Evolutionary conservation across 2,113 vertebrate genomes (phyloP).

Genomic region (Xenus cinereus): DNA sequence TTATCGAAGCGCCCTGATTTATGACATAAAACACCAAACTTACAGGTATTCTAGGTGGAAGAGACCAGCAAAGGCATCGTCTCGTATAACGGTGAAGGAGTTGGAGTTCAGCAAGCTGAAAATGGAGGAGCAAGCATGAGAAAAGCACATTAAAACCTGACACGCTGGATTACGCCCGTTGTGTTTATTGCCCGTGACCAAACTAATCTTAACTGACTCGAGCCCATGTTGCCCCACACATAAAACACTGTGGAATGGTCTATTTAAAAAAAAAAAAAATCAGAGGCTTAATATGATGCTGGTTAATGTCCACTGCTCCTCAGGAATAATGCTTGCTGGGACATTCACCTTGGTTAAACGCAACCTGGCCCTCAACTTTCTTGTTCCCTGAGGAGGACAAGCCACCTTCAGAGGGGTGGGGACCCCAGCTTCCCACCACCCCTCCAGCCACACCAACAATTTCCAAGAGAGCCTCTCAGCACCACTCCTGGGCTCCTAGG

Average conservation of each 20-base stretch:
- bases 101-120: constrained; percentile 96
- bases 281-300: background rate
- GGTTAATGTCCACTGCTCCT: background rate
- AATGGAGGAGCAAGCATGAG: constrained; percentile 56
- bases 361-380: background rate
- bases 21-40: constrained; percentile 71
- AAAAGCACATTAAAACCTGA: background rate
- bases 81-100: constrained; percentile 89
- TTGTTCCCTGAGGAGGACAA: background rate
- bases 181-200: constrained; percentile 40
- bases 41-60: constrained; percentile 97
- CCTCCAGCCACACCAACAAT: background rate
- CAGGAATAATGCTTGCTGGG: background rate
- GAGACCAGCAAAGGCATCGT: constrained; percentile 96
- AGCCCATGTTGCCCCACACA: background rate
- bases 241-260: background rate
- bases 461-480: background rate
- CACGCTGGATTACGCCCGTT: background rate
- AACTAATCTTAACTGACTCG: constrained; percentile 15
- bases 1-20: background rate
- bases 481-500: background rate
- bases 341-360: background rate
- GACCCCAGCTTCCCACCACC: background rate
- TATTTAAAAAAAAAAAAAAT: background rate
- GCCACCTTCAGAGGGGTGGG: background rate